Percentiles rank a stretch among this genome's conserved stretches.
phyloP scores from a whole-genome alignment of 1,140 invertebrate genomes.

The Panulirus ornatus region DNA sequence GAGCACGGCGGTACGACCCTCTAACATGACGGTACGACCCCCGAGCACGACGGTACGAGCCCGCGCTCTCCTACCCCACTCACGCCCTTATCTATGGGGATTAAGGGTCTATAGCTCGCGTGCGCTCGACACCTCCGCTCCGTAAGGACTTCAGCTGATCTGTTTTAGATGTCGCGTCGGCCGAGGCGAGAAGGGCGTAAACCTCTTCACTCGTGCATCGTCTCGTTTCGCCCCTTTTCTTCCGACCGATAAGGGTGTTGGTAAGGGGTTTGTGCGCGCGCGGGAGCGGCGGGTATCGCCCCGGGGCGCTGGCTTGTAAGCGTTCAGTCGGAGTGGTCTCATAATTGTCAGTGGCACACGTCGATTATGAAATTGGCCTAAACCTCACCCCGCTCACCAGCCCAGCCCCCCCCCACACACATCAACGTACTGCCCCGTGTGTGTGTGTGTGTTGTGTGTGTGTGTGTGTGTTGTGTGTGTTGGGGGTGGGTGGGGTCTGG shows the following conservation, averaged over 20 bases:
- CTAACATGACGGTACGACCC: too few relatives aligned
- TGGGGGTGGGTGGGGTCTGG: too few relatives aligned
- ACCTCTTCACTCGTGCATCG: background rate
- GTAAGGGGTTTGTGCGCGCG: background rate
- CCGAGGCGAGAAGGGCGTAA: slow-evolving; percentile 16
- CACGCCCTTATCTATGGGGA: slow-evolving; percentile 9
- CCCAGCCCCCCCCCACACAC: too few relatives aligned
- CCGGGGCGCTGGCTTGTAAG: slow-evolving; percentile 51
- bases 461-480: slow-evolving; percentile 5
- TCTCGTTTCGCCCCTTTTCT: background rate
- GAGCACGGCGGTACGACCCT: too few relatives aligned
- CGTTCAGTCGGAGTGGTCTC: slow-evolving; percentile 60
- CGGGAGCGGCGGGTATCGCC: slow-evolving; percentile 4
- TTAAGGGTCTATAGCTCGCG: too few relatives aligned
- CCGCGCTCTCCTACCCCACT: background rate
- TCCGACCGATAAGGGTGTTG: background rate
- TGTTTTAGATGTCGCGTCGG: slow-evolving; percentile 56
- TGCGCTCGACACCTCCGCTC: too few relatives aligned
- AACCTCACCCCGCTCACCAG: background rate
- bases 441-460: background rate
- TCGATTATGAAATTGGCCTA: slow-evolving; percentile 55
- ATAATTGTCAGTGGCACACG: slow-evolving; percentile 59
- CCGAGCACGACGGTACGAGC: too few relatives aligned
- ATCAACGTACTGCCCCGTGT: background rate
- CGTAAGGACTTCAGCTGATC: slow-evolving; percentile 59